These are phyloP conservation scores for Lasioglossum figueresi DNA, from an alignment of 2,888 invertebrate genomes.

Conservation along the genomic window DNA sequence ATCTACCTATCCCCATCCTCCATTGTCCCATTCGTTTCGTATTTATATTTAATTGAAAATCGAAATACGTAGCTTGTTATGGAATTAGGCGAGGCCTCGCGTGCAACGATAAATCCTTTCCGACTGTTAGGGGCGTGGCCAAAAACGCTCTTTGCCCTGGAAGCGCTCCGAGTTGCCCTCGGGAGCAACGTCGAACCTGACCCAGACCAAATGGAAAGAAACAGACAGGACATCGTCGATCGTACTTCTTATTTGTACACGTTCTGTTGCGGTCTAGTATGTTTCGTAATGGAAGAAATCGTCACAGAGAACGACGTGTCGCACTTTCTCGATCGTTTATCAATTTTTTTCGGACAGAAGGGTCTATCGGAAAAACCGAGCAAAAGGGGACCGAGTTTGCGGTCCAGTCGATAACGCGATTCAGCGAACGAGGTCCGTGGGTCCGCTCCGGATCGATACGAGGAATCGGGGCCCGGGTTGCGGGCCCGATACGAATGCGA, in stretches of 20 bases:
- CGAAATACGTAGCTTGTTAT: not conserved
- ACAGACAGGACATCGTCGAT: too few relatives aligned
- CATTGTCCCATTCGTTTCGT: not conserved
- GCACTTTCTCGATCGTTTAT: not conserved
- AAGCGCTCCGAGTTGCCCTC: not conserved
- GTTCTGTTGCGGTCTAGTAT: too few relatives aligned
- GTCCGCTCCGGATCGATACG: conserved; percentile 16
- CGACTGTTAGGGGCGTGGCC: not conserved
- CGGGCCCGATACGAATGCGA: conserved; percentile 28
- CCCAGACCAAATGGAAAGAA: too few relatives aligned
- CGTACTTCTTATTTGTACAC: too few relatives aligned
- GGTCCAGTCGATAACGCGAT: conserved; percentile 2
- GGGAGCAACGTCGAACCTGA: not conserved
- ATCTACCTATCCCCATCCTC: not conserved
- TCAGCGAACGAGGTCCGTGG: conserved; percentile 13
- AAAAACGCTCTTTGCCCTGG: not conserved
- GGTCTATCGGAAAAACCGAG: not conserved
- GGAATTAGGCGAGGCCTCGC: not conserved
- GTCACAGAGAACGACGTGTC: not conserved
- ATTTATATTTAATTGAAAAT: conserved; percentile 1
- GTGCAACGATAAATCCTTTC: not conserved
- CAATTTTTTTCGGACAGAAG: not conserved
- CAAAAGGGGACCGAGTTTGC: not conserved
- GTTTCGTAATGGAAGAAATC: not conserved
- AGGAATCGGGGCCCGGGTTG: conserved; percentile 31